Percentiles rank a stretch among this genome's conserved stretches.
Conservation (phyloP, 2,797 vertebrate genomes). For the Rhinichthys osculus region DNA sequence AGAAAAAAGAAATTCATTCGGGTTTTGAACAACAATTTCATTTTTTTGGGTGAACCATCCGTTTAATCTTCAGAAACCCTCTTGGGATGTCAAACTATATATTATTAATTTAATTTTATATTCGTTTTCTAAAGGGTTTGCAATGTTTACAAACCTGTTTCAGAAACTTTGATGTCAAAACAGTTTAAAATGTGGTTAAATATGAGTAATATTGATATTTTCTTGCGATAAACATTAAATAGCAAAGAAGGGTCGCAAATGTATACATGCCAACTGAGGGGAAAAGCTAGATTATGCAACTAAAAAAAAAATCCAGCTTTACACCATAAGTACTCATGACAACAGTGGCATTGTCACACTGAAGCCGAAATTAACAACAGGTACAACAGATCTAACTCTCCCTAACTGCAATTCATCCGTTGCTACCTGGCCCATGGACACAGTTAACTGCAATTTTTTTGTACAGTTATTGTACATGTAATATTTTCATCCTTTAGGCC, state of each 20-base stretch:
- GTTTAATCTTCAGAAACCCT: not conserved
- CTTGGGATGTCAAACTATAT: not conserved
- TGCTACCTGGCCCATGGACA: not conserved
- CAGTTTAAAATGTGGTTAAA: not conserved
- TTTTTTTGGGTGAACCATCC: not conserved
- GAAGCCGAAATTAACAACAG: not conserved
- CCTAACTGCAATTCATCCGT: not conserved
- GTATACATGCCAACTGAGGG: not conserved
- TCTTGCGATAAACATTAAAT: not conserved
- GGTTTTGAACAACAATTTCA: not conserved
- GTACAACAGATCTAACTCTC: not conserved
- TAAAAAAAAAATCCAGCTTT: slow-evolving; percentile 7
- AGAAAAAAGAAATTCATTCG: not conserved
- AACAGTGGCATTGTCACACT: not conserved
- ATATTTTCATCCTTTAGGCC: not conserved
- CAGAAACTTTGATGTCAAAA: not conserved
- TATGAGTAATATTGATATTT: not conserved
- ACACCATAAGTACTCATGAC: not conserved
- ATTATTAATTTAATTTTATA: not conserved
- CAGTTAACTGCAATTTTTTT: not conserved
- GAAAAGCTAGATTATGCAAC: not conserved
- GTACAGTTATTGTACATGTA: not conserved
- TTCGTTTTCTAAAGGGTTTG: not conserved
- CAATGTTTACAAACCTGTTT: not conserved
- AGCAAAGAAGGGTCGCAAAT: not conserved